These are phyloP conservation scores for Drosophila bocqueti DNA, from an alignment of 1,140 invertebrate species.

Conservation along the genomic window DNA sequence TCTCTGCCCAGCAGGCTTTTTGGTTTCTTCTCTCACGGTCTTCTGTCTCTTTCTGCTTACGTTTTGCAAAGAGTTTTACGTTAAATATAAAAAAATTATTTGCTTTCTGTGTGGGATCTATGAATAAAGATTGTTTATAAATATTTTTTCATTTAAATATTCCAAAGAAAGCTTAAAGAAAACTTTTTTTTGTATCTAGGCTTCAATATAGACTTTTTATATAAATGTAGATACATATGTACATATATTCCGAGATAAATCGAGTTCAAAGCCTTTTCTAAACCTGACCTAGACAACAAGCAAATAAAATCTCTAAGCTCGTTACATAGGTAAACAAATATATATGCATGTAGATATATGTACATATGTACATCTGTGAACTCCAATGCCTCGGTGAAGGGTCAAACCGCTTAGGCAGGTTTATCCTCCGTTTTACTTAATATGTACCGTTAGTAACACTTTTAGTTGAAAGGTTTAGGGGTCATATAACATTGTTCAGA, in stretches of 20 bases:
- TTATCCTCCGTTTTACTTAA: not conserved
- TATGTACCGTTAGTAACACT: not conserved
- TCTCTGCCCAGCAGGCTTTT: slow-evolving; percentile 1
- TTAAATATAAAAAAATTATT: not conserved
- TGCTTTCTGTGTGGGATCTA: not conserved
- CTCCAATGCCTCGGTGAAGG: not conserved
- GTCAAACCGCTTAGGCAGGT: not conserved
- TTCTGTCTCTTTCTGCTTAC: slow-evolving; percentile 1
- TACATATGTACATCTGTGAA: not conserved
- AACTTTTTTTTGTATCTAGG: not conserved
- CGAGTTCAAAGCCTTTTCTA: not conserved
- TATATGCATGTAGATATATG: not conserved
- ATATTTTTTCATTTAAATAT: not conserved
- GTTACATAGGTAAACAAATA: not conserved
- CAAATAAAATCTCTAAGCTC: slow-evolving; percentile 1
- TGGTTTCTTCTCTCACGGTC: slow-evolving; percentile 1
- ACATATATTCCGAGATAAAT: not conserved
- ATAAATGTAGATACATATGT: too few relatives aligned
- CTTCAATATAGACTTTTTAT: not conserved
- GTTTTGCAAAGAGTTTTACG: not conserved
- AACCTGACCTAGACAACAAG: slow-evolving; percentile 53
- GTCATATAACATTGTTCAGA: not conserved
- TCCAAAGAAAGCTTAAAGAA: not conserved
- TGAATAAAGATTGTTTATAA: not conserved
- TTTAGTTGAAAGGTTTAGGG: too few relatives aligned